Evolutionary conservation across 2,888 invertebrate species (phyloP).

Genomic region (Neocrepidodera transversa): DNA sequence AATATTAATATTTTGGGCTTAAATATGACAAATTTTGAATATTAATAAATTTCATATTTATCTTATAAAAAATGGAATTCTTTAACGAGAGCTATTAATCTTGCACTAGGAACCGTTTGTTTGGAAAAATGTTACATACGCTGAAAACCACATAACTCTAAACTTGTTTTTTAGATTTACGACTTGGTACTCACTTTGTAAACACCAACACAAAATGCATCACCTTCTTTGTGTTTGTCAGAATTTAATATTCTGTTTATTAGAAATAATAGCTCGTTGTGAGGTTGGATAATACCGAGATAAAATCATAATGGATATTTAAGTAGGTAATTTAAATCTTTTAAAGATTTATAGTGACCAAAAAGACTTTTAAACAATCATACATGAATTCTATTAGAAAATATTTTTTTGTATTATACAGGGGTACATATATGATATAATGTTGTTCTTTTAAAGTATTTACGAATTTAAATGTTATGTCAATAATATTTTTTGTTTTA

Average conservation of each 20-base stretch:
- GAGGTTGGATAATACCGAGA: not conserved
- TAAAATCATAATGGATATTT: conserved; percentile 5
- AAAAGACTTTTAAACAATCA: too few relatives aligned
- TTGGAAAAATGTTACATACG: not conserved
- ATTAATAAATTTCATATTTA: not conserved
- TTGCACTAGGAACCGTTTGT: not conserved
- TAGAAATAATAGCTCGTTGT: conserved; percentile 2
- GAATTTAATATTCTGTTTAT: conserved; percentile 9
- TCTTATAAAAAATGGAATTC: not conserved
- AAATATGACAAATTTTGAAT: too few relatives aligned
- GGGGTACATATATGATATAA: too few relatives aligned
- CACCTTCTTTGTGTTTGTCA: not conserved
- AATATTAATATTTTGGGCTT: too few relatives aligned
- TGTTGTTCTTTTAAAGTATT: too few relatives aligned
- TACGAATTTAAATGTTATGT: too few relatives aligned
- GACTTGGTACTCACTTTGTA: not conserved
- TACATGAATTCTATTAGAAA: too few relatives aligned
- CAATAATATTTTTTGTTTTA: too few relatives aligned
- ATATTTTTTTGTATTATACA: too few relatives aligned
- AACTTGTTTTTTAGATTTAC: not conserved
- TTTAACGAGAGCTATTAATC: not conserved
- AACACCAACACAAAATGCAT: not conserved
- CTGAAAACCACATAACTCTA: not conserved
- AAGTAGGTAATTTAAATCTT: not conserved
- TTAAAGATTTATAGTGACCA: not conserved